Evolutionary conservation across 2,113 vertebrate species (phyloP).

Genomic region (Butorides virescens): DNA sequence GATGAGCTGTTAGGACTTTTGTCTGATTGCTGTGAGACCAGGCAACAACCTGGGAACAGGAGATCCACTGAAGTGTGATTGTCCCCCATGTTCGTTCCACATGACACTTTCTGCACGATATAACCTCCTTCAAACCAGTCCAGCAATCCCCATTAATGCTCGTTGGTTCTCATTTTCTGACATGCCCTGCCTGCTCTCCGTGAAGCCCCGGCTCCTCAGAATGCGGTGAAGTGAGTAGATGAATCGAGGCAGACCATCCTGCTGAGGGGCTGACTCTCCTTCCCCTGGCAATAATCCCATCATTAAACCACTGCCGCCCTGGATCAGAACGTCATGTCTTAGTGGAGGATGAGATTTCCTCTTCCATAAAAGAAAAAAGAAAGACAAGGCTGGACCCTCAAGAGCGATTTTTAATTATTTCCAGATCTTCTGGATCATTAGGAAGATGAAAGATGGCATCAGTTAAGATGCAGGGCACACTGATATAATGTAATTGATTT

Average conservation of each 20-base stretch:
- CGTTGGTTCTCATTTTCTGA: neutral
- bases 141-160: neutral
- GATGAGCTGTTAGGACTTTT: neutral
- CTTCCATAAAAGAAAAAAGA: neutral
- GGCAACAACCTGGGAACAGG: neutral
- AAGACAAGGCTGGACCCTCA: slow-evolving; percentile 61
- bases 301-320: neutral
- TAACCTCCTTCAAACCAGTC: neutral
- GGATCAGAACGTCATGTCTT: neutral
- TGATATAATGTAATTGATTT: slow-evolving; percentile 72
- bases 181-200: neutral
- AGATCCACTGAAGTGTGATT: neutral
- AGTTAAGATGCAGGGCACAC: slow-evolving; percentile 59
- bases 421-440: slow-evolving; percentile 74
- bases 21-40: neutral
- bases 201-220: neutral
- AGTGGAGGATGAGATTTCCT: slow-evolving; percentile 9
- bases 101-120: fast-evolving
- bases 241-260: neutral
- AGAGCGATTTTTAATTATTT: slow-evolving; percentile 77
- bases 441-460: slow-evolving; percentile 63
- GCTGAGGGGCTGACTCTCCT: neutral
- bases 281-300: neutral
- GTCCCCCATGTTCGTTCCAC: fast-evolving
- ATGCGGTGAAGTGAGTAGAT: neutral